Percentiles rank a stretch among this genome's conserved stretches.
phyloP scores from a whole-genome alignment of 2,113 vertebrate species.

The Ibidorhyncha struthersii region DNA sequence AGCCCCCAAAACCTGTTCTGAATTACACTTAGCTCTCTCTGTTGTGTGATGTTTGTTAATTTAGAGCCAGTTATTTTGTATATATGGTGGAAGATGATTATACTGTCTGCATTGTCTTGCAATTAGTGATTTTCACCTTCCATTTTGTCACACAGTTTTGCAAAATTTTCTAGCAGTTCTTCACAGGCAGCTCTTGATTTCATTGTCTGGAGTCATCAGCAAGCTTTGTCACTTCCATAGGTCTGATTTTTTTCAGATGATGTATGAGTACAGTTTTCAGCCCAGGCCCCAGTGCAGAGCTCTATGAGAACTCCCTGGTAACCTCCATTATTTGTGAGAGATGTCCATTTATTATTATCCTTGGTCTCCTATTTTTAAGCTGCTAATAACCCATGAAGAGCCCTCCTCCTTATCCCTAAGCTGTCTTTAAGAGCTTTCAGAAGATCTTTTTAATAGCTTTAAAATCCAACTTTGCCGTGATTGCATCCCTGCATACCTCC shows the following conservation, averaged over 20 bases:
- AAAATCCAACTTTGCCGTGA: background rate
- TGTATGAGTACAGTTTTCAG: background rate
- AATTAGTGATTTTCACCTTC: background rate
- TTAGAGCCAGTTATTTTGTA: background rate
- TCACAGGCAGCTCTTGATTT: background rate
- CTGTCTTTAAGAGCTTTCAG: slow-evolving; percentile 11
- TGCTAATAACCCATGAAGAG: background rate
- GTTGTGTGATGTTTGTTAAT: background rate
- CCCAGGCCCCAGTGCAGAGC: background rate
- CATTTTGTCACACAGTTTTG: background rate
- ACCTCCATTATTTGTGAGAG: background rate
- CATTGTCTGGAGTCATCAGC: background rate
- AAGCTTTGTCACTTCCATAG: background rate
- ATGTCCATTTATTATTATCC: background rate
- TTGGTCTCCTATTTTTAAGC: slow-evolving; percentile 19
- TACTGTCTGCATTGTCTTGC: background rate
- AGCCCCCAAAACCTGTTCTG: background rate
- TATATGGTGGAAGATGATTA: background rate
- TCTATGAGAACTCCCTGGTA: background rate
- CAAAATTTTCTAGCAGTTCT: background rate
- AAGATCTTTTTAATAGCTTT: slow-evolving; percentile 39
- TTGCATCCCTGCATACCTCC: background rate
- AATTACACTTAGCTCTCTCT: background rate
- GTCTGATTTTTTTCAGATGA: background rate
- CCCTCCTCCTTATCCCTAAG: background rate